Base-by-base conservation (phyloP, 92 coral and sea anemone species). In the Palythoa heliodiscus region DNA sequence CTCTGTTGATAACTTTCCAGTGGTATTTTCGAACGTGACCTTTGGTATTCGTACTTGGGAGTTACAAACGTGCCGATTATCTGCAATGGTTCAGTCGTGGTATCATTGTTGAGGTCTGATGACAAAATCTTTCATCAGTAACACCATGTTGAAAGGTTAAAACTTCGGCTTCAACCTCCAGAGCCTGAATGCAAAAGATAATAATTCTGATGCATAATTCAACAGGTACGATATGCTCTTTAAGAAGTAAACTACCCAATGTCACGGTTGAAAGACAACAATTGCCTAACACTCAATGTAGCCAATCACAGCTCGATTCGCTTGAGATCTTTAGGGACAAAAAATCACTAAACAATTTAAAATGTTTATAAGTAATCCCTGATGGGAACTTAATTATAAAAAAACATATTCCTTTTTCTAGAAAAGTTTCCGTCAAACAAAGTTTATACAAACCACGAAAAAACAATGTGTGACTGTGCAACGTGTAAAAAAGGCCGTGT, bases 11-110 rank as follows among this genome's bases (percentile, higher is more conserved):
- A 61, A 67, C 37, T 58, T 4, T 54, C 71, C 70, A 38, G 55
- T 61, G 71, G 9, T 61, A 50, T 38, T 52, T 61, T 19, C 38
- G 73, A 66, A 80, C 47, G 84, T 67, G 84, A 80, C 84, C 84
- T 80, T 68, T 66, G 38, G 48, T 52, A 24, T 22, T 23, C n/a
- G n/a, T 15, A n/a, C 53, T 61, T 40, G 22, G 17, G 63, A 55
- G 60, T n/a, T 74, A 22, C 66, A 48, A 43, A 43, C 50, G 43
- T 17, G 24, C 24, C 69, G 52, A 55, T 55, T 29, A 76, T 52
- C 39, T 39, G 40, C 17, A 80, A 43, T 48, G 35, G 74, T 24
- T 67, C 38, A 40, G n/a, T 50, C 20, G n/a, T 67, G 74, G 74
- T 80, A 48, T 47, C 60, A 80, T 66, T 14, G 73, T 4, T 10